Evolutionary conservation across 1,140 invertebrate genomes (phyloP).

Genomic region (Epicauta chinensis): DNA sequence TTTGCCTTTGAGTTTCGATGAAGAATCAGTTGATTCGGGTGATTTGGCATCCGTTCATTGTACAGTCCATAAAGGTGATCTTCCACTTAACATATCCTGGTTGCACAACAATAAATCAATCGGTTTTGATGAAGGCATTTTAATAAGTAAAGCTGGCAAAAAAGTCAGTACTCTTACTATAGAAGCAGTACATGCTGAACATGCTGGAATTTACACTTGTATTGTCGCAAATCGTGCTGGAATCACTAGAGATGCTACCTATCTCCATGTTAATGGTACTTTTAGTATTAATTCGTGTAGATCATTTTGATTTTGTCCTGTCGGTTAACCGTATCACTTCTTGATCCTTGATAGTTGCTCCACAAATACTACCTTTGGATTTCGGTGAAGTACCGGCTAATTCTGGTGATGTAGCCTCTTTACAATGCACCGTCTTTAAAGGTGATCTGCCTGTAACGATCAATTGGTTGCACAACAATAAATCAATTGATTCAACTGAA

Average conservation of each 20-base stretch:
- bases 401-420: conserved; percentile 69
- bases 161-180: conserved; percentile 65
- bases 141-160: conserved; percentile 57
- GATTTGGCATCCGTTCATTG: conserved; percentile 55
- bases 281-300: conserved; percentile 54
- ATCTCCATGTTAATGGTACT: conserved; percentile 54
- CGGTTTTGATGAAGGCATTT: conserved; percentile 48
- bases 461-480: conserved; percentile 69
- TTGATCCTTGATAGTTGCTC: conserved; percentile 65
- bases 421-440: conserved; percentile 68
- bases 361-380: conserved; percentile 70
- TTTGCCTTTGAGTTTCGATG: conserved; percentile 57
- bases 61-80: conserved; percentile 61
- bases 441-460: conserved; percentile 72
- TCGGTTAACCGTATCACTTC: conserved; percentile 25
- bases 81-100: conserved; percentile 59
- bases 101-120: conserved; percentile 36
- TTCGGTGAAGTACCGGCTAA: conserved; percentile 74
- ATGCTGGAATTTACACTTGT: conserved; percentile 70
- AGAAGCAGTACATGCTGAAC: conserved; percentile 58
- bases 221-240: conserved; percentile 61
- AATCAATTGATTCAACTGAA: conserved; percentile 53
- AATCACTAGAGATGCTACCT: conserved; percentile 43
- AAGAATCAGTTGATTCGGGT: conserved; percentile 58
- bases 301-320: conserved; percentile 36